Base-by-base conservation (phyloP, 2,888 invertebrate genomes). In the Parnassius apollo region DNA sequence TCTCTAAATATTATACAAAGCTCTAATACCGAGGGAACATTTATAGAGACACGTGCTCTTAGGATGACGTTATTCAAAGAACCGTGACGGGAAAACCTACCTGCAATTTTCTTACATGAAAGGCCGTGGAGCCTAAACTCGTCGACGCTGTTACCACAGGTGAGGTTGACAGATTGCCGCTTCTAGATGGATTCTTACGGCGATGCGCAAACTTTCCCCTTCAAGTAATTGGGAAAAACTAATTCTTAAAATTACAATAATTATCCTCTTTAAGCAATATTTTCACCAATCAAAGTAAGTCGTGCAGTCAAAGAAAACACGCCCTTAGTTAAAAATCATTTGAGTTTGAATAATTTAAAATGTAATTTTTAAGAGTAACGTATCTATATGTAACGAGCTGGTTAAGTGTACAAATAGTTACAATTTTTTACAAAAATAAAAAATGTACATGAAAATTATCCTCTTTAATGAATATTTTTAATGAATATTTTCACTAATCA, bases 391-490 rank as follows among this genome's bases (percentile, higher is more conserved):
- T 42, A 44, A 51, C 25, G 51, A 70, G 72, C 72, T 74, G 71
- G 66, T 70, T 62, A 75, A 76, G 75, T 74, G 75, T 76, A 66
- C 76, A 76, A 80, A 81, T 83, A 80, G 80, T 82, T 83, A 82
- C 80, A 81, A 85, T 83, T 86, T 52, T 85, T 86, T 86, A 86
- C 74, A 84, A 83, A 84, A 46, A n/a, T 11, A n/a, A 46, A 42
- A 54, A 49, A 22, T 55, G 18, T 9, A 50, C 45, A 49, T 12
- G n/a, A 55, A 55, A 54, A 42, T 49, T 42, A 9, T 22, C 13
- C 42, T 48, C 18, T 42, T 49, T 55, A 55, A 60, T 55, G 44
- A 55, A 55, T 9, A 22, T 49, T 44, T 42, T 49, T 55, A 55
- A 60, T 55, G 44, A 55, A 55, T 9, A 22, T 49, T 44, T 51